Evolutionary conservation across 2,888 invertebrate species (phyloP), one percentile per base, ranked within the genome.

Genomic region (Meiosimyza decipiens): DNA sequence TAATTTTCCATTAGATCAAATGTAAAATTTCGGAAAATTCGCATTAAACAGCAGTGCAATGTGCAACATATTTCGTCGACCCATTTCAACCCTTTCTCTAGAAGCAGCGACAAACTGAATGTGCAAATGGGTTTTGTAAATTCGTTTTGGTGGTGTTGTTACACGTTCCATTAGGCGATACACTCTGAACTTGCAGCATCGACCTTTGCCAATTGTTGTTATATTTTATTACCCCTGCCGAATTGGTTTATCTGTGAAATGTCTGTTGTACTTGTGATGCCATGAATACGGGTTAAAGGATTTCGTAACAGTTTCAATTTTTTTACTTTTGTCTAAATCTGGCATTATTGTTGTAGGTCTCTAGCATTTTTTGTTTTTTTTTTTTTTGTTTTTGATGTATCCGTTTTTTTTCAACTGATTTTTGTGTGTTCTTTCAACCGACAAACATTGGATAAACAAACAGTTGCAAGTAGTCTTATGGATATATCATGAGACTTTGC

Each of bases 181-280:
- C 68, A 49, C 49, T 16, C 49, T 47, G 47, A n/a, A 16, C 28
- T 49, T 52, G 13, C 18, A 22, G 33, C 22, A 18, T n/a, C 64
- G 64, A 55, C 55, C 63, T 65, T 74, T 71, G 54, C 3, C 65
- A 54, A 33, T 71, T 69, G 63, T 65, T 51, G 15, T 65, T 65
- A 68, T 72, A 75, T 82, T 85, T 84, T 85, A 85, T 84, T 84
- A 80, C 83, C 84, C 84, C 82, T 78, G 82, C 83, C 84, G 84
- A 85, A 85, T 84, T 82, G 83, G 83, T 84, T 85, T 84, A 84
- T 84, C 83, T 84, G 82, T 83, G 80, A 82, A 84, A 84, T 84
- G 82, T 77, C 76, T 78, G 67, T 74, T 60, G 54, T 65, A 74
- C 71, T 74, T 57, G 71, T 54, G 50, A 76, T 77, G 75, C 74